These are phyloP conservation scores for Eleginops maclovinus DNA, from an alignment of 2,113 vertebrate genomes.

Conservation along the genomic window DNA sequence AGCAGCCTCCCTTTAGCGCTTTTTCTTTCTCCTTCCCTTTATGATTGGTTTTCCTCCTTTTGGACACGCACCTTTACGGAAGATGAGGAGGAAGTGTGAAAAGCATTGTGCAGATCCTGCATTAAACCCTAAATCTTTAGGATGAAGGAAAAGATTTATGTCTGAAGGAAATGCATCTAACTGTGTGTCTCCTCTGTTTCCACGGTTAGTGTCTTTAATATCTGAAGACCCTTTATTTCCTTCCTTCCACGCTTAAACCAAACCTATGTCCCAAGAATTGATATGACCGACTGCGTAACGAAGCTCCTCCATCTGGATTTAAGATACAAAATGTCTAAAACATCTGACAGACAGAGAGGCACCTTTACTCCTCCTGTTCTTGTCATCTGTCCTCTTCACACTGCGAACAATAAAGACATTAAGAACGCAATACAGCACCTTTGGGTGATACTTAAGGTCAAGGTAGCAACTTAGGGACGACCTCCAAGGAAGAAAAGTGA, in stretches of 20 bases:
- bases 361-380: constrained; percentile 41
- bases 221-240: constrained; percentile 19
- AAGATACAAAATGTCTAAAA: constrained; percentile 67
- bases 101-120: constrained; percentile 19
- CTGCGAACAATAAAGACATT: constrained; percentile 31
- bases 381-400: constrained; percentile 42
- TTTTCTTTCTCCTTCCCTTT: constrained; percentile 28
- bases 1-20: constrained; percentile 4
- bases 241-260: constrained; percentile 11
- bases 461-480: neutral
- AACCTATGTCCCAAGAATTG: constrained; percentile 54
- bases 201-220: constrained; percentile 37
- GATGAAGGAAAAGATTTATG: constrained; percentile 11
- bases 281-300: constrained; percentile 56
- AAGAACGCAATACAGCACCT: constrained; percentile 15
- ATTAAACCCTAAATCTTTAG: constrained; percentile 18
- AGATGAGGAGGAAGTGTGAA: constrained; percentile 5
- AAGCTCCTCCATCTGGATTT: constrained; percentile 73
- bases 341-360: constrained; percentile 72
- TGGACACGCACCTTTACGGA: constrained; percentile 1
- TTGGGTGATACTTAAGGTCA: constrained; percentile 2
- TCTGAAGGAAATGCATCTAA: constrained; percentile 13
- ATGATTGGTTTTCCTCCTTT: constrained; percentile 31
- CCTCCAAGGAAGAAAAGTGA: too few species aligned
- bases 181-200: constrained; percentile 21